These are phyloP conservation scores for Aphaenogaster floridana DNA, from an alignment of 1,140 invertebrate genomes.

Conservation along the genomic window DNA sequence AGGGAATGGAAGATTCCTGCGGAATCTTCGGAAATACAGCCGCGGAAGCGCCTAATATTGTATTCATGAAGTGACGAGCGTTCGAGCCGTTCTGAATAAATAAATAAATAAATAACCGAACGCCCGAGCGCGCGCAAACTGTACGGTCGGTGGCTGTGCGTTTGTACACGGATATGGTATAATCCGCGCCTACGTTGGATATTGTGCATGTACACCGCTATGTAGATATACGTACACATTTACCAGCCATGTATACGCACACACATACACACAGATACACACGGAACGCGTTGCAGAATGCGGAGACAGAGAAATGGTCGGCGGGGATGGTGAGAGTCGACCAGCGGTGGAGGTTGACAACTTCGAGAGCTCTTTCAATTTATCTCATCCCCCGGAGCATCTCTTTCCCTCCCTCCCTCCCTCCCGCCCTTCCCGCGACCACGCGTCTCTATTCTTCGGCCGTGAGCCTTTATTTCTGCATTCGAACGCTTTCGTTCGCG, in stretches of 20 bases:
- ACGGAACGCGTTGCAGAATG: conserved; percentile 17
- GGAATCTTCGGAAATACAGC: conserved; percentile 60
- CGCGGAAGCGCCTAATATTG: conserved; percentile 74
- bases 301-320: conserved; percentile 56
- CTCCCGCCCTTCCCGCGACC: conserved; percentile 45
- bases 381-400: conserved; percentile 82
- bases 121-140: conserved; percentile 51
- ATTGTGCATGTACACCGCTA: conserved; percentile 3
- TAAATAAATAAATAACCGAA: conserved; percentile 82
- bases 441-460: conserved; percentile 61
- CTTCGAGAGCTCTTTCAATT: conserved; percentile 86
- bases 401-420: conserved; percentile 57
- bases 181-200: conserved; percentile 37
- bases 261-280: not conserved
- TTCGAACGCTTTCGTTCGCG: conserved; percentile 38
- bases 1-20: conserved; percentile 3
- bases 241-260: not conserved
- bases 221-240: not conserved
- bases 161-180: conserved; percentile 52
- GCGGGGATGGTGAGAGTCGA: conserved; percentile 56
- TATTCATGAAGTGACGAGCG: conserved; percentile 82
- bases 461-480: conserved; percentile 66
- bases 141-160: not conserved
- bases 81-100: conserved; percentile 80
- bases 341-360: conserved; percentile 83